These are phyloP conservation scores for Agelas oroides DNA, from an alignment of 37 sponge, comb jelly and placozoan genomes.

Conservation along the genomic window DNA sequence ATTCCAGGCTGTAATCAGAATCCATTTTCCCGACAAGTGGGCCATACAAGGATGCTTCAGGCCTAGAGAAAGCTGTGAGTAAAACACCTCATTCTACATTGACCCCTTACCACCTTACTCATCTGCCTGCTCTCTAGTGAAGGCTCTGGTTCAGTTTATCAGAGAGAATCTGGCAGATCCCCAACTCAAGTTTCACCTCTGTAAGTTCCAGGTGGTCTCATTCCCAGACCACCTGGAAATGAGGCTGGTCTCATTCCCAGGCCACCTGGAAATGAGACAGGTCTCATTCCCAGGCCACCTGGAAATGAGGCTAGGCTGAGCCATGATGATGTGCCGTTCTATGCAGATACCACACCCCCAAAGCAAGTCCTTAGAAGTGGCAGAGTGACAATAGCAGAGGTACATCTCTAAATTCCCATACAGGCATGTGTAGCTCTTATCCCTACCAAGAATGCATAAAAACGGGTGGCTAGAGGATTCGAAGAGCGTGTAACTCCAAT, in stretches of 20 bases:
- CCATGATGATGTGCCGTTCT: not conserved
- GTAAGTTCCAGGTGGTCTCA: conserved; percentile 26
- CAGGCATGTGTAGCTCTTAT: too few species aligned
- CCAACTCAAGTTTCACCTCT: conserved; percentile 60
- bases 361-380: conserved; percentile 61
- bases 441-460: too few species aligned
- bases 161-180: conserved; percentile 66
- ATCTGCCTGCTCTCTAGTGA: conserved; percentile 44
- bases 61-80: conserved; percentile 69
- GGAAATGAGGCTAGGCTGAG: too few species aligned
- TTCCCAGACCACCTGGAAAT: not conserved
- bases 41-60: conserved; percentile 74
- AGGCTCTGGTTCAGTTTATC: conserved; percentile 59
- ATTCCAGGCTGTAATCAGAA: conserved; percentile 52
- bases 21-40: conserved; percentile 72
- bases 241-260: not conserved
- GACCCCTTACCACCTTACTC: not conserved
- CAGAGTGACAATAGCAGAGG: conserved; percentile 35
- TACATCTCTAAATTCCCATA: not conserved
- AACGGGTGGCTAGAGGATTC: too few species aligned
- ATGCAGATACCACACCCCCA: conserved; percentile 72
- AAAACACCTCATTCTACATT: too few species aligned
- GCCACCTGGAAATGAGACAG: not conserved
- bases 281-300: not conserved
- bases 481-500: too few species aligned